phyloP scores from a whole-genome alignment of 2,113 vertebrate genomes.

The Eptatretus burgeri region DNA sequence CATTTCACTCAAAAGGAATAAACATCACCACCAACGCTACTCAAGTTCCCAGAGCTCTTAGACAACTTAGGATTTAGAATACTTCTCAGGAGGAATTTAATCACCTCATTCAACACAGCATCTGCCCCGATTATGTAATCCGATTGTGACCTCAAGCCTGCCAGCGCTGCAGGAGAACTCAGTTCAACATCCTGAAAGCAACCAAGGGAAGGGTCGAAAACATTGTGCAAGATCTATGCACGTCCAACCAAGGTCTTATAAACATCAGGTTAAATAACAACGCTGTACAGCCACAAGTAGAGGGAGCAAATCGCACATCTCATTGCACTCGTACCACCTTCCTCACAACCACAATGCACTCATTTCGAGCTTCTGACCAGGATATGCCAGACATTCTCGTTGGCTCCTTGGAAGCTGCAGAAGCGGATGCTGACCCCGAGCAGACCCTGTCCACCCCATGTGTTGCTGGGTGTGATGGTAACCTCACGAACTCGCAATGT shows the following conservation, averaged over 20 bases:
- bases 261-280: no score
- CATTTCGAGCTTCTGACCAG: neutral
- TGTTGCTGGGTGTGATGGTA: constrained; percentile 8
- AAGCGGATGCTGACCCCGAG: constrained; percentile 10
- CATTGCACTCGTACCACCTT: no score
- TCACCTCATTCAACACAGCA: constrained; percentile 8
- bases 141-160: constrained; percentile 7
- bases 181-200: constrained; percentile 8
- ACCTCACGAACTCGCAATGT: constrained; percentile 8
- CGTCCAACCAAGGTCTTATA: no score
- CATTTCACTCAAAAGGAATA: no score
- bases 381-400: constrained; percentile 9
- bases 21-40: no score
- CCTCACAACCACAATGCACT: no score
- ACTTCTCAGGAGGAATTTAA: no score
- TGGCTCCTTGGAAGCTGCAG: constrained; percentile 10
- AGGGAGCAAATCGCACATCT: no score
- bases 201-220: no score
- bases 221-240: no score
- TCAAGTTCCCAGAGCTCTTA: no score
- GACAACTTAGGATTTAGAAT: no score
- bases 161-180: constrained; percentile 9
- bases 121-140: constrained; percentile 10
- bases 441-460: constrained; percentile 9
- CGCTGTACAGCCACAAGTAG: neutral